phyloP scores from a whole-genome alignment of 1,140 invertebrate species.

The Antheraea pernyi region DNA sequence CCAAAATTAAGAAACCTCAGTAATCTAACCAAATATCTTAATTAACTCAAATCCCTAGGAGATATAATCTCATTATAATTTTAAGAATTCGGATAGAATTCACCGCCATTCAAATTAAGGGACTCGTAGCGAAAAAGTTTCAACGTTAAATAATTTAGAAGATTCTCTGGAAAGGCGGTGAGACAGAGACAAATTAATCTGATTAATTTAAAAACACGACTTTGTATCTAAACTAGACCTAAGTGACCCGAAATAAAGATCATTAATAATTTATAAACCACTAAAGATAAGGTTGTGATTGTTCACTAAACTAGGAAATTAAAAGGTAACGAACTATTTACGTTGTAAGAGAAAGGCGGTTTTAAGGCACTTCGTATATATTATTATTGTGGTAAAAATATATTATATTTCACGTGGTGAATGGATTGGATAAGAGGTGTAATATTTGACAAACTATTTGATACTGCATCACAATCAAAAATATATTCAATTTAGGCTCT shows the following conservation, averaged over 20 bases:
- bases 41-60: conserved; percentile 16
- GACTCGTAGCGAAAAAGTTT: conserved; percentile 12
- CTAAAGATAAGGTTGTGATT: conserved; percentile 2
- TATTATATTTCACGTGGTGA: neutral
- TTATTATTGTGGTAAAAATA: neutral
- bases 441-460: no score
- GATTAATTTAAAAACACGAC: neutral
- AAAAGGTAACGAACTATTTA: conserved; percentile 23
- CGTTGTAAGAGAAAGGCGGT: conserved; percentile 6
- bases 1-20: conserved; percentile 1
- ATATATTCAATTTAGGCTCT: no score
- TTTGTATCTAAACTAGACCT: neutral
- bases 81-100: conserved; percentile 14
- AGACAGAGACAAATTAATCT: conserved; percentile 5
- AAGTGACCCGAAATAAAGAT: neutral
- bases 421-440: no score
- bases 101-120: conserved; percentile 13
- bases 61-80: conserved; percentile 19
- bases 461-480: no score
- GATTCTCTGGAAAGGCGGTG: neutral
- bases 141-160: conserved; percentile 17
- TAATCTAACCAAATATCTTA: conserved; percentile 17
- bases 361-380: neutral
- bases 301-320: conserved; percentile 25
- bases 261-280: neutral